phyloP scores from a whole-genome alignment of 2,797 vertebrate genomes.

The Vireo griseus region DNA sequence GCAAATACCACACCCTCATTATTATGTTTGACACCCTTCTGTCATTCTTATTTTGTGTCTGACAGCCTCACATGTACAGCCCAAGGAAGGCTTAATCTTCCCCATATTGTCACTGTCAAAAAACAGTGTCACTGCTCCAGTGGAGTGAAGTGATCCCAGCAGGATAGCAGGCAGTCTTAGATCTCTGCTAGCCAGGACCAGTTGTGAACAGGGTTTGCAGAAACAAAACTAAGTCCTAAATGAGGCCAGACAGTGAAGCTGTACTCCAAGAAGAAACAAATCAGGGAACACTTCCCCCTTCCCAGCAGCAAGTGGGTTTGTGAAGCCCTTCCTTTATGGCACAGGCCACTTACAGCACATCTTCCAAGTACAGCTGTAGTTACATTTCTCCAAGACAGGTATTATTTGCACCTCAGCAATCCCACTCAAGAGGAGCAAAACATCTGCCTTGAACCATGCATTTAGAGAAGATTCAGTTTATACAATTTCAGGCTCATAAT shows the following conservation, averaged over 20 bases:
- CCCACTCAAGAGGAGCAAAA: background rate
- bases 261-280: background rate
- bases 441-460: background rate
- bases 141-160: background rate
- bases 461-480: background rate
- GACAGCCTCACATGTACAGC: background rate
- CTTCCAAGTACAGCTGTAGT: background rate
- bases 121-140: background rate
- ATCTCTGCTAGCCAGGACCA: background rate
- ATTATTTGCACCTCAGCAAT: background rate
- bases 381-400: background rate
- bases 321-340: background rate
- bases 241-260: background rate
- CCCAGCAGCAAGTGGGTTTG: background rate
- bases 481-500: background rate
- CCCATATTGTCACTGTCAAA: background rate
- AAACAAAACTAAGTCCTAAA: background rate
- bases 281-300: background rate
- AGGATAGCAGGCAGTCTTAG: background rate
- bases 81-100: background rate
- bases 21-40: background rate
- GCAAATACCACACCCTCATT: background rate
- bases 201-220: background rate
- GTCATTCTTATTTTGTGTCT: background rate
- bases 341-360: background rate